Base-by-base conservation (phyloP, 1,140 invertebrate species). In the Hycleus phaleratus region DNA sequence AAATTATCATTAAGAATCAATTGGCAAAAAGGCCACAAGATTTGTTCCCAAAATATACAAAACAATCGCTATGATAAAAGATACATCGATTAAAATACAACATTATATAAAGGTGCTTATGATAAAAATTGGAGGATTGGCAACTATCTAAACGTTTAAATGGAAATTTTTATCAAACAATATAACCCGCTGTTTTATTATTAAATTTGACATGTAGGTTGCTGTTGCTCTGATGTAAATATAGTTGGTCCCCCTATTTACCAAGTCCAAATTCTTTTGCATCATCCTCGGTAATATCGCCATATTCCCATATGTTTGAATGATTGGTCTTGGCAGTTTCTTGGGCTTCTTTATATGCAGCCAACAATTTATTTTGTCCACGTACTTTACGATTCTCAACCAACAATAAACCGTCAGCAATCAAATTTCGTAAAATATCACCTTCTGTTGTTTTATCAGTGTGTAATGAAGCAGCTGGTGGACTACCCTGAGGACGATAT, bases 251-350 rank as follows among this genome's bases (percentile, higher is more conserved):
- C 52, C 52, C 40, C 39, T 63, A 70, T 54, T 63, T 66, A 39
- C 67, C 64, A n/a, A 68, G 58, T 39, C 87, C 89, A 77, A 93
- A 93, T 75, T 95, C 91, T 61, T 85, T 85, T n/a, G 91, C 90
- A 76, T 97, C 93, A 68, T 97, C 95, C 63, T 93, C 93, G 53
- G 88, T 92, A 70, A 97, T 91, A 72, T 98, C 95, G 11, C 95
- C 95, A 73, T 98, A 97, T 66, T 88, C 84, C 95, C 95, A 98
- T 60, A 98, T 87, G 71, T 88, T 91, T 54, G 85, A 76, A 74
- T 93, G 90, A 46, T 85, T 83, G 61, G 85, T 85, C 72, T 91
- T 88, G 3, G 95, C 95, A 50, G 84, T 78, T 59, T 93, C 86
- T 73, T 97, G 88, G 9, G 93, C 90, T 39, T 82, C 82, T 60